Evolutionary conservation across 2,888 invertebrate species (phyloP).

Genomic region (Philopedon plagiatum): DNA sequence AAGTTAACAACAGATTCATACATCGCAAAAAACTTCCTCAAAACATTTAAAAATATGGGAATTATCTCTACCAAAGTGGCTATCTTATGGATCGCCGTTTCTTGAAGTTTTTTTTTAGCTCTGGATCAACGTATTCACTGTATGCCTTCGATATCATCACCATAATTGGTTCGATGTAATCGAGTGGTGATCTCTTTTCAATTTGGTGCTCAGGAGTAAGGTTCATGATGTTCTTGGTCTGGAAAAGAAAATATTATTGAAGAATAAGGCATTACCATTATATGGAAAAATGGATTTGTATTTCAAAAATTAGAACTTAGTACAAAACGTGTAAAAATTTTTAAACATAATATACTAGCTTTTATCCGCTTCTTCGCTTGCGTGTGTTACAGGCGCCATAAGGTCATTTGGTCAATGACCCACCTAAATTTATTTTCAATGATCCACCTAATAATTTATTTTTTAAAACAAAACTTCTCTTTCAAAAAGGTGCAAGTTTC

Average conservation of each 20-base stretch:
- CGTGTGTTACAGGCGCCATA: too few relatives aligned
- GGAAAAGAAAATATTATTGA: not conserved
- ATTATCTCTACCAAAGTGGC: conserved; percentile 61
- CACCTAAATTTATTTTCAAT: too few relatives aligned
- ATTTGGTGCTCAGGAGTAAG: conserved; percentile 37
- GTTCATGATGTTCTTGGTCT: conserved; percentile 26
- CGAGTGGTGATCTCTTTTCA: conserved; percentile 59
- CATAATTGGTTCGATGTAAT: conserved; percentile 64
- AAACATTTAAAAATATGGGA: conserved; percentile 60
- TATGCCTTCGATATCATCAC: conserved; percentile 63
- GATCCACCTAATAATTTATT: too few relatives aligned
- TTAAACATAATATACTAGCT: too few relatives aligned
- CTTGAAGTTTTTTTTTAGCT: conserved; percentile 63
- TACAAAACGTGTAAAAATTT: too few relatives aligned
- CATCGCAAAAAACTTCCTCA: conserved; percentile 56
- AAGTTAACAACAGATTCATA: conserved; percentile 34
- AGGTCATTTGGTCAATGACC: too few relatives aligned
- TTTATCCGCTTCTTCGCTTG: too few relatives aligned
- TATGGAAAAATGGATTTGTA: too few relatives aligned
- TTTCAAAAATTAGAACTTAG: too few relatives aligned
- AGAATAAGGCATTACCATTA: too few relatives aligned
- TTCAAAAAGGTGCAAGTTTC: too few relatives aligned
- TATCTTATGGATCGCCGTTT: conserved; percentile 61
- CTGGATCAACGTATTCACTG: conserved; percentile 62
- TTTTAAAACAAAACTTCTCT: too few relatives aligned